phyloP scores from a whole-genome alignment of 1,140 invertebrate genomes.

The Drosophila fuyamai region DNA sequence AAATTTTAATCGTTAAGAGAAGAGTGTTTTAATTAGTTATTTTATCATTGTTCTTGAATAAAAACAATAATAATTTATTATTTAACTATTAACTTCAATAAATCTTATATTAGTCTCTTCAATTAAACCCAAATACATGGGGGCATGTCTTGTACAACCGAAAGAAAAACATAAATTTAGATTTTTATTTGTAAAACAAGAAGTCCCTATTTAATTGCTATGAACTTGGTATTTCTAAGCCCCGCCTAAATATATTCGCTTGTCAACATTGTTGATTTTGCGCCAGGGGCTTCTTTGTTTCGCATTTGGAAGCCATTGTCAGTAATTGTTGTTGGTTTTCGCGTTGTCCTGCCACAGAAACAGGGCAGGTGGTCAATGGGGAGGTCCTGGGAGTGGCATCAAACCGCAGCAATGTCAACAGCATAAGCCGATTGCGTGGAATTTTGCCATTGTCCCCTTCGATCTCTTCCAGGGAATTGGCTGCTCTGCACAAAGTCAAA shows the following conservation, averaged over 20 bases:
- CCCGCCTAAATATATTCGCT: conserved; percentile 18
- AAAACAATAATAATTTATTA: no score
- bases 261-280: conserved; percentile 60
- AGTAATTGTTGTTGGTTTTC: conserved; percentile 12
- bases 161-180: conserved; percentile 31
- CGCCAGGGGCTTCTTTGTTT: conserved; percentile 60
- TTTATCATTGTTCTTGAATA: no score
- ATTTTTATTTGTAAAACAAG: conserved; percentile 55
- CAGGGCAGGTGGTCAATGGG: neutral
- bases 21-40: no score
- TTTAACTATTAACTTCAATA: no score
- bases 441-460: conserved; percentile 68
- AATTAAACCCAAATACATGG: neutral
- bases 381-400: conserved; percentile 41
- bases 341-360: conserved; percentile 23
- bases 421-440: conserved; percentile 79
- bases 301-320: conserved; percentile 52
- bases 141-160: neutral
- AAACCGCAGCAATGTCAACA: conserved; percentile 69
- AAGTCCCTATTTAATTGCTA: conserved; percentile 45
- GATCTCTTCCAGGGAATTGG: conserved; percentile 47
- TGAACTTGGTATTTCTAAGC: conserved; percentile 7
- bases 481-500: conserved; percentile 65
- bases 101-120: neutral
- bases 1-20: no score